Evolutionary conservation across 2,113 vertebrate genomes (phyloP), one percentile per base, ranked within the genome.

Genomic region (Pluvialis apricaria): DNA sequence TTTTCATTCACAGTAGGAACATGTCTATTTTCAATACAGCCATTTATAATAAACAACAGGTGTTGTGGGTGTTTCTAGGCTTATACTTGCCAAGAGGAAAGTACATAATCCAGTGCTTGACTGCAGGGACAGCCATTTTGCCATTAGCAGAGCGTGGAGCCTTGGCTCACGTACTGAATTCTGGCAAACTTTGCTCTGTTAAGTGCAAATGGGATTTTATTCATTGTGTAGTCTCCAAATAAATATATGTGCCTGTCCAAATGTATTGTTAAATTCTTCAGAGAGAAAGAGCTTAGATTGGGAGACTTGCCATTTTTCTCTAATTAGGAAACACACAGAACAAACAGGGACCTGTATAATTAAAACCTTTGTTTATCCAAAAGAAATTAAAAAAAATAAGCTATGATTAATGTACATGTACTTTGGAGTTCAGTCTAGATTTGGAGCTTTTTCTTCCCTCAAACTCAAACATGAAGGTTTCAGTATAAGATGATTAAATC

Each of bases 271-370:
- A 84, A 96, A 97, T 94, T 97, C 94, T 95, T 95, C 88, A 97
- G 95, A 97, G 92, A 47, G 89, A 97, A 94, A 62, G 62, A 82
- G 61, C 93, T 97, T 92, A 89, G 89, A 91, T 72, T 97, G 96
- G 94, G 96, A 98, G 85, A 58, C 73, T 96, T 98, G 96, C 94
- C 96, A 97, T 97, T 98, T 98, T 97, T 93, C 58, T 95, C 95
- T 97, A 98, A 97, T 97, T 98, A 97, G 96, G 88, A 97, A 97
- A 96, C 94, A 97, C 98, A 96, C 90, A 96, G 92, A 95, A 86
- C 91, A 88, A 93, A 65, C 71, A 77, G 11, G 65, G 87, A 91
- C 47, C 85, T 97, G 82, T 96, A 98, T 97, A 98, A 98, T 97
- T 98, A 98, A 97, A 97, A 97, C 40, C 60, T 96, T 97, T 97